A percentile compares a stretch with the other conserved stretches of the same genome.
Conservation (phyloP, 2,797 vertebrate species). For the Galagoides demidoff region DNA sequence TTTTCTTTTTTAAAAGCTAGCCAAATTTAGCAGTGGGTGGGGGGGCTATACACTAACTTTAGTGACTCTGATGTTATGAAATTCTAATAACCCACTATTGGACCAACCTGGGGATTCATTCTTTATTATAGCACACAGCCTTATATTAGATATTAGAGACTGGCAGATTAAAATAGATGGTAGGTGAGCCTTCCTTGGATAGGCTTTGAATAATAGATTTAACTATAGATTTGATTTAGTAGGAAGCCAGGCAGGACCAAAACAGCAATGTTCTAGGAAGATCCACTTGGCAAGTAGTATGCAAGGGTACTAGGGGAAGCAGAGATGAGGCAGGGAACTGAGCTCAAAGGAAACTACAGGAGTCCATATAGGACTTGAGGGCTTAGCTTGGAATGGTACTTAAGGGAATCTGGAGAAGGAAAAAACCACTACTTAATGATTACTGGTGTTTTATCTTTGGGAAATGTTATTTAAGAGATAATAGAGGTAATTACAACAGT, state of each 20-base stretch:
- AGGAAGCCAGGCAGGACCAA: background rate
- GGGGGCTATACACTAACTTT: background rate
- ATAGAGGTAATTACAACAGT: background rate
- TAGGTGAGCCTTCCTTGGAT: background rate
- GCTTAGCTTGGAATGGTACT: background rate
- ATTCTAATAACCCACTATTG: no score
- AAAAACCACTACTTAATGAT: constrained; percentile 30
- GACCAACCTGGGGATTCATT: background rate
- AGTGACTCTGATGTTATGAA: background rate
- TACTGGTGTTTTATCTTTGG: background rate
- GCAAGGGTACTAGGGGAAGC: background rate
- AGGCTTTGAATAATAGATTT: background rate
- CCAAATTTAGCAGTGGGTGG: background rate
- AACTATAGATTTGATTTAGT: constrained; percentile 22
- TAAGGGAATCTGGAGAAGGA: background rate
- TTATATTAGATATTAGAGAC: background rate
- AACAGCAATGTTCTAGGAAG: constrained; percentile 24
- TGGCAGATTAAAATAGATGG: background rate
- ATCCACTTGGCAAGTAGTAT: constrained; percentile 3
- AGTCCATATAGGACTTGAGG: constrained; percentile 10
- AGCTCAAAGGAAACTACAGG: constrained; percentile 46
- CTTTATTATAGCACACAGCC: background rate
- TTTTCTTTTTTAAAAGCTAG: background rate
- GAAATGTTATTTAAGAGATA: background rate
- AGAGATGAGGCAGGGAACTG: constrained; percentile 45